A percentile compares a stretch with the other conserved stretches of the same genome.
phyloP scores from a whole-genome alignment of 2,113 vertebrate genomes.

The Cephalopholis sonnerati region DNA sequence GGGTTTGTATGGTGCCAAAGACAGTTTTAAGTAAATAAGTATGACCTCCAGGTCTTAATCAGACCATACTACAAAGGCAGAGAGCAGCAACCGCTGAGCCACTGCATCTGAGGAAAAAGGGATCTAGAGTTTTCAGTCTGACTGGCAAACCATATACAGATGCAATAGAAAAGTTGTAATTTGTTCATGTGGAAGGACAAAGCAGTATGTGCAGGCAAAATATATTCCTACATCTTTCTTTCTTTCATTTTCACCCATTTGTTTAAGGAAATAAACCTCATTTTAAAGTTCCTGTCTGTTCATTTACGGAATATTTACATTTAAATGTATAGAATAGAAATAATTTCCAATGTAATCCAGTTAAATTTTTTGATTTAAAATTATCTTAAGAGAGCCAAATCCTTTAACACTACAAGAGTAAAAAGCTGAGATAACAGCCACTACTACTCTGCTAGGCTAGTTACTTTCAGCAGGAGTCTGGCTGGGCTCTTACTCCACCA shows the following conservation, averaged over 20 bases:
- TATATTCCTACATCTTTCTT: background rate
- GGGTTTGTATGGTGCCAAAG: conserved; percentile 5
- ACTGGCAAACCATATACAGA: background rate
- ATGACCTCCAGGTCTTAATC: background rate
- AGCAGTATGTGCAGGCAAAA: background rate
- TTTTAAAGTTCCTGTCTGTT: background rate
- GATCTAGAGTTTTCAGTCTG: background rate
- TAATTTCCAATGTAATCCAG: background rate
- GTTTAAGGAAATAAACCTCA: background rate
- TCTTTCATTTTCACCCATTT: background rate
- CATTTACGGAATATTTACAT: background rate
- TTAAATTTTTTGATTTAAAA: background rate
- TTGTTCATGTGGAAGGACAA: background rate
- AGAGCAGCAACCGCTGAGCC: background rate
- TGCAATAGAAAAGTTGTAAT: background rate
- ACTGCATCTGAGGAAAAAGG: background rate
- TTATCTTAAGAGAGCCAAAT: background rate
- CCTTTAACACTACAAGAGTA: background rate
- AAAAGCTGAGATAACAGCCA: background rate
- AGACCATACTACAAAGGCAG: background rate
- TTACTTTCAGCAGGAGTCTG: background rate
- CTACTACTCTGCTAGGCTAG: background rate
- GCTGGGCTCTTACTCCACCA: background rate
- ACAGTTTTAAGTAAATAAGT: conserved; percentile 32
- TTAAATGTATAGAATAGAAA: background rate